Evolutionary conservation across 2,888 invertebrate species (phyloP), one percentile per base, ranked within the genome.

Genomic region (Prosapia bicincta): DNA sequence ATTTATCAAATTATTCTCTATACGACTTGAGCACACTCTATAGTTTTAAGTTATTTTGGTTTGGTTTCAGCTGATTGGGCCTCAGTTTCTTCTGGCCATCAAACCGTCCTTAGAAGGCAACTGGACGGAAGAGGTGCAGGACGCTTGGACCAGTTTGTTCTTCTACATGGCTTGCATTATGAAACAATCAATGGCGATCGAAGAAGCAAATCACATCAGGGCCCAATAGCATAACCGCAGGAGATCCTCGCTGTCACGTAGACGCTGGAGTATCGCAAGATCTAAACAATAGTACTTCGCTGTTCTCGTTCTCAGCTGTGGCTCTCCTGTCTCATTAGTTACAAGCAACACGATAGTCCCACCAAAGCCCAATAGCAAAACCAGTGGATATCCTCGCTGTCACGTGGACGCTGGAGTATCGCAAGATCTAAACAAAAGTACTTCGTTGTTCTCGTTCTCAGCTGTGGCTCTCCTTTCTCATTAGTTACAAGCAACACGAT

Each of bases 1-100:
- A n/a, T n/a, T n/a, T n/a, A n/a, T n/a, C n/a, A n/a, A n/a, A n/a
- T n/a, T n/a, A n/a, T n/a, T n/a, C n/a, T n/a, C n/a, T n/a, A n/a
- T n/a, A n/a, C n/a, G n/a, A n/a, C n/a, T n/a, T n/a, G n/a, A n/a
- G n/a, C n/a, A n/a, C n/a, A n/a, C n/a, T n/a, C n/a, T n/a, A n/a
- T n/a, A n/a, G n/a, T n/a, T n/a, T n/a, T n/a, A n/a, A n/a, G n/a
- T n/a, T n/a, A n/a, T n/a, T n/a, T n/a, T n/a, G n/a, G n/a, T n/a
- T n/a, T n/a, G 30, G 5, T 30, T 6, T 6, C 84, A 88, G 88
- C 82, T 87, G 78, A 85, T 88, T 26, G 87, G 87, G 7, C 87
- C 87, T 1, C 87, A 87, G 81, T 86, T 88, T 80, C 84, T 87
- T 70, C 85, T 84, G 78, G 87, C 88, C 24, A 86, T 88, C 73